Base-by-base conservation (phyloP, 2,797 vertebrate species). In the Epinephelus awoara region DNA sequence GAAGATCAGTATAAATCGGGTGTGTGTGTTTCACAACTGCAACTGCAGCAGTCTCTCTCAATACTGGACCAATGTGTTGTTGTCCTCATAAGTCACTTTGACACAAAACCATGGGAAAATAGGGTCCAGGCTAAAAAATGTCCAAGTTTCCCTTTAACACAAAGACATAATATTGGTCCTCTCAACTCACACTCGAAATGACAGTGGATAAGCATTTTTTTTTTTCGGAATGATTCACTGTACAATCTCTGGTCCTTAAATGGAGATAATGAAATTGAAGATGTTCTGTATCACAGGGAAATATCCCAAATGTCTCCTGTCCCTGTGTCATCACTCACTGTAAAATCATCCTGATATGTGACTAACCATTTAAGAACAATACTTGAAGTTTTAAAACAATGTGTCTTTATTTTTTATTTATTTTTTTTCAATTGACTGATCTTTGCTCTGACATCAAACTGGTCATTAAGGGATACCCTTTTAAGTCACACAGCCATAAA, bases 291-390 rank as follows among this genome's bases (percentile, higher is more conserved):
- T 40, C 4, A 47, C 0, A 25, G 11, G 6, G 14, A 38, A 56
- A 57, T 44, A 11, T 55, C 8, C 4, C 4, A n/a, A 5, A 55
- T 55, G 2, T 29, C 34, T 44, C 18, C 70, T 34, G 34, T 34
- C 7, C 34, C 25, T 72, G 23, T 72, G 52, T 52, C 29, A 23
- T 29, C 1, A 1, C 18, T 67, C 6, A 19, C 18, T 64, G 51
- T 72, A 38, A 58, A 75, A 52, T 52, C 29, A 63, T 52, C 50
- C 82, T 66, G 34, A 72, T 34, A 61, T 65, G 57, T 75, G 27
- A 52, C 46, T 49, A 12, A 54, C 17, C 6, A 55, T 59, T 55
- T 68, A 15, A 38, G 17, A 40, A 57, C 5, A 27, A 2, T 49
- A 42, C 27, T 67, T 56, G 6, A 61, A 57, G 34, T n/a, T 58